Conservation (phyloP, 2,797 vertebrate genomes). For the Galagoides demidoff region DNA sequence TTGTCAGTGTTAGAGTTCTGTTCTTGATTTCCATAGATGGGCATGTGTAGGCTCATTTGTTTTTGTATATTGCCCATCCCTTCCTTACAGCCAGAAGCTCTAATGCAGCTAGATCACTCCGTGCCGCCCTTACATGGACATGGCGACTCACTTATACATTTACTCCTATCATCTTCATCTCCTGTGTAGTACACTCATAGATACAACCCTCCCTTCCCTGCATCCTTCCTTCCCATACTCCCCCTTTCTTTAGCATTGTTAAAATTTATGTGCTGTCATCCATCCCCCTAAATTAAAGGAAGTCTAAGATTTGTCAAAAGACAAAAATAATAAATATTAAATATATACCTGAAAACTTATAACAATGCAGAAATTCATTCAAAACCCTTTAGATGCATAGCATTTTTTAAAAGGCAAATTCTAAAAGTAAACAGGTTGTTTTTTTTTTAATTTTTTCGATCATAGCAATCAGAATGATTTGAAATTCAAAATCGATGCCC, state of each 20-base stretch:
- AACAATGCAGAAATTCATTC: constrained; percentile 86
- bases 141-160: constrained; percentile 99
- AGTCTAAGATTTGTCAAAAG: constrained; percentile 87
- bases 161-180: constrained; percentile 96
- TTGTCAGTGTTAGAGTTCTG: constrained; percentile 99
- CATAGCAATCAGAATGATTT: constrained; percentile 82
- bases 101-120: constrained; percentile 99
- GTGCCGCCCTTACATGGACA: constrained; percentile 99
- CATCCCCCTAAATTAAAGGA: constrained; percentile 90
- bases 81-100: constrained; percentile 99
- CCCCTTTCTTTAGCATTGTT: constrained; percentile 92
- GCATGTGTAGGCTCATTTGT: constrained; percentile 99
- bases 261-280: constrained; percentile 94
- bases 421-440: constrained; percentile 69
- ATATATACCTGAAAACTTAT: constrained; percentile 86
- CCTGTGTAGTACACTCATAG: constrained; percentile 98
- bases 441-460: constrained; percentile 84
- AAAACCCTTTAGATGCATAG: constrained; percentile 45
- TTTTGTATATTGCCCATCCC: constrained; percentile 99
- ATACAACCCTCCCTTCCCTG: constrained; percentile 86
- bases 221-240: constrained; percentile 86
- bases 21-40: constrained; percentile 97
- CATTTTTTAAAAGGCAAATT: constrained; percentile 76
- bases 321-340: constrained; percentile 80
- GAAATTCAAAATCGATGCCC: constrained; percentile 85